phyloP scores from a whole-genome alignment of 2,113 vertebrate species.

The Dascyllus trimaculatus region DNA sequence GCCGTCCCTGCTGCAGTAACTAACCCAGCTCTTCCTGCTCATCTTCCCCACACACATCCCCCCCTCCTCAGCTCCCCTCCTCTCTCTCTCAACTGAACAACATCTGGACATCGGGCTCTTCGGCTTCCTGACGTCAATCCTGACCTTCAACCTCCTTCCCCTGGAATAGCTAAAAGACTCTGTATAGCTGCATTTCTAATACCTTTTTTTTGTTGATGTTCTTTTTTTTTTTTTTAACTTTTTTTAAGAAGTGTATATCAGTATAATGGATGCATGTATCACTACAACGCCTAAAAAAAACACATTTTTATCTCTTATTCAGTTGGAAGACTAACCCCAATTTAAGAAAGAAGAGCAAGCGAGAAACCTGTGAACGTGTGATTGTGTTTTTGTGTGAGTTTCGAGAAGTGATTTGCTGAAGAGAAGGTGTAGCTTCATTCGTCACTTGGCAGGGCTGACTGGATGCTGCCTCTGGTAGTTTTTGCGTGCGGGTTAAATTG shows the following conservation, averaged over 20 bases:
- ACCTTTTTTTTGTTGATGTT: conserved; percentile 76
- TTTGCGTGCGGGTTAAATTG: background rate
- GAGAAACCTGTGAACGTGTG: conserved; percentile 45
- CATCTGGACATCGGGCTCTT: conserved; percentile 89
- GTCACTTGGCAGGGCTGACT: conserved; percentile 31
- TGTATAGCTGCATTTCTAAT: conserved; percentile 96
- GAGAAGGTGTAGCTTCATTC: conserved; percentile 44
- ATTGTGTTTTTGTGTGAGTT: conserved; percentile 28
- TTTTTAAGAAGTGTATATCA: conserved; percentile 85
- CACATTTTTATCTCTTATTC: conserved; percentile 83
- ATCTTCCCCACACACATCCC: conserved; percentile 13
- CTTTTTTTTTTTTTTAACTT: conserved; percentile 72
- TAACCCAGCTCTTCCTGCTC: conserved; percentile 82
- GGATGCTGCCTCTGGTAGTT: conserved; percentile 19
- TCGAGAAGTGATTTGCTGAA: conserved; percentile 5
- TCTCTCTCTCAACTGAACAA: conserved; percentile 86
- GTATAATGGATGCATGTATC: conserved; percentile 92
- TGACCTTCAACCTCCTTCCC: conserved; percentile 87
- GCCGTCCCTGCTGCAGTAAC: conserved; percentile 96
- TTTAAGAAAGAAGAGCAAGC: conserved; percentile 39
- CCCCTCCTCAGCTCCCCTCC: conserved; percentile 46
- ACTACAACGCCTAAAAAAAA: conserved; percentile 87
- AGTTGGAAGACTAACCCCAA: conserved; percentile 77
- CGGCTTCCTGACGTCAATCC: conserved; percentile 78
- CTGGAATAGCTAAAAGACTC: conserved; percentile 93